phyloP scores from a whole-genome alignment of 1,140 invertebrate genomes.

The Protaetia brevitarsis region DNA sequence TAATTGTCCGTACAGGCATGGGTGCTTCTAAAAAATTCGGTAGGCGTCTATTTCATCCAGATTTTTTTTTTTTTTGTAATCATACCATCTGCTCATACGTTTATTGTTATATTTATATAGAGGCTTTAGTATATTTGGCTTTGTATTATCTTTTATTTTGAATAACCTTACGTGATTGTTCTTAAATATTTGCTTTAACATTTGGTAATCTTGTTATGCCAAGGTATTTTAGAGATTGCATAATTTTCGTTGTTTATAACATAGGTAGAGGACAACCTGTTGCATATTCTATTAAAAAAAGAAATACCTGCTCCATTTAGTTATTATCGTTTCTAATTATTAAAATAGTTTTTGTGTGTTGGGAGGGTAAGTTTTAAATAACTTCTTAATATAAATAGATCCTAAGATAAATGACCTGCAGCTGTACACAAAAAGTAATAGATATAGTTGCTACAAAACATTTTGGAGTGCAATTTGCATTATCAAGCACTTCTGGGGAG shows the following conservation, averaged over 20 bases:
- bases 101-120: not conserved
- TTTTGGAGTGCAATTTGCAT: no score
- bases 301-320: not conserved
- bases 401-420: slow-evolving; percentile 3
- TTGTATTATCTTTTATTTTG: not conserved
- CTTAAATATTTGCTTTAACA: no score
- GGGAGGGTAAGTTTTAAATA: slow-evolving; percentile 11
- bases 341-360: slow-evolving; percentile 2
- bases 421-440: slow-evolving; percentile 2
- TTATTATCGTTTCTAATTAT: not conserved
- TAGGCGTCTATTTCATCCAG: not conserved
- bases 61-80: not conserved
- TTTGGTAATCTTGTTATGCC: not conserved
- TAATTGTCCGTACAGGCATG: not conserved
- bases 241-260: not conserved
- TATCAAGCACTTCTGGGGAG: no score
- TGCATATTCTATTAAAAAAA: not conserved
- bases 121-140: not conserved
- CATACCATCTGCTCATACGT: not conserved
- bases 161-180: no score
- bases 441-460: not conserved
- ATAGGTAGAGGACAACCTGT: slow-evolving; percentile 8
- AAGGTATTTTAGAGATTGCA: not conserved
- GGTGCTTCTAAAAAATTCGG: not conserved
- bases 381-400: slow-evolving; percentile 9